Evolutionary conservation across 2,113 vertebrate species (phyloP), one percentile per base, ranked within the genome.

Genomic region (Heloderma charlesbogerti): DNA sequence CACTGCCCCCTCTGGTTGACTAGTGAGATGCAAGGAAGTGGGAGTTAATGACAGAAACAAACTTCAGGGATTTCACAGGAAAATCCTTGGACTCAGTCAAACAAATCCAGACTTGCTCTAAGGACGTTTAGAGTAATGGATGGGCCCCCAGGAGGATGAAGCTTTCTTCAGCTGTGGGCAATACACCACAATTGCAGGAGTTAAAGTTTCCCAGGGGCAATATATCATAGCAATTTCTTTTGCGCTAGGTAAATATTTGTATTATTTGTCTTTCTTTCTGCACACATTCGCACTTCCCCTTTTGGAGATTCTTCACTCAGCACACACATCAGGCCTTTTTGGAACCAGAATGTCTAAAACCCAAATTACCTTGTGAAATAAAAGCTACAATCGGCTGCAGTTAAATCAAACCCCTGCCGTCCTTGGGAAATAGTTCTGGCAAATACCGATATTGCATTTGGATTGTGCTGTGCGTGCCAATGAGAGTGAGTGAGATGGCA

Each of bases 371-470:
- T 81, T 43, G 37, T 88, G 93, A 94, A 93, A 93, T 92, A 92
- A 94, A 78, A 94, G 94, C 94, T 93, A 85, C 94, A 94, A 89
- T 94, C 90, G 84, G 90, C 92, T 94, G 92, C 93, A 93, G 93
- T 95, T 94, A 94, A 95, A 94, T 92, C 93, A 34, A 86, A 40
- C 92, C 92, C 93, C 91, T 34, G 1, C 57, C 90, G 92, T 91
- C 95, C 94, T 96, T 94, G 88, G 96, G 94, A 96, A 96, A 96
- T 94, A 96, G 95, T 96, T 96, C 95, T 96, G 96, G 95, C 96
- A 96, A 95, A 95, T 95, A 92, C 94, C 91, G 94, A 93, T 95
- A 94, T 95, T 95, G 92, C 95, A 88, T 96, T 96, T 95, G 96
- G 95, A 96, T 96, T 91, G 94, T 94, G 94, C 88, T 90, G 94